Base-by-base conservation (phyloP, 2,113 vertebrate genomes). In the Corythaeola cristata region DNA sequence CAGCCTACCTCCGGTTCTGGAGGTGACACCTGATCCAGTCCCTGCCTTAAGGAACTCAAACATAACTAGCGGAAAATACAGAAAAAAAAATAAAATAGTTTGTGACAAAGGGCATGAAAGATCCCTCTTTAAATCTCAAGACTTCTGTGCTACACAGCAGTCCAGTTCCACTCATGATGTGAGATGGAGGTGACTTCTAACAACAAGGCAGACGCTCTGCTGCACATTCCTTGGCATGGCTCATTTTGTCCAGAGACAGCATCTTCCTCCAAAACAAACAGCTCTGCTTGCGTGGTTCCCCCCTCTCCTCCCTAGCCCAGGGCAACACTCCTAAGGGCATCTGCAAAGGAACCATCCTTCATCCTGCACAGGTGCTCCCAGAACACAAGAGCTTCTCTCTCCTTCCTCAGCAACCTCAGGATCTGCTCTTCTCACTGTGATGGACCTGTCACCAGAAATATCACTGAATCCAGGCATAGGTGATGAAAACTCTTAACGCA, bases 21-120 rank as follows among this genome's bases (percentile, higher is more conserved):
- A 33, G 64, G 3, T 11, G 55, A 7, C 21, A 7, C 44, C 64
- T 26, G 49, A 59, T 15, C 59, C 33, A 52, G 35, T 8, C 35
- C 14, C 62, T n/a, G 19, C 30, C 58, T 15, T 41, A 33, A 33
- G 32, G 30, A 88, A 21, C 32, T 60, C n/a, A 72, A 59, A 41
- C 1, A 1, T 33, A 59, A 28, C 11, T 27, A n/a, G 26, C 12
- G 12, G 26, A 39, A 72, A 22, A 22, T 12, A 8, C 0, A 11
- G 3, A 3, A 3, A n/a, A 44, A 50, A 53, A 66, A 35, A 3
- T 39, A 24, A 56, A 5, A 22, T n/a, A n/a, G 20, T 30, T 66
- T 41, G 16, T 79, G 56, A 79, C 20, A 75, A 56, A 74, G 30
- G 15, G 33, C 47, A 19, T 32, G 35, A 47, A 68, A 44, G 30